phyloP scores from a whole-genome alignment of 1,140 invertebrate species.

The Ostrea denselamellosa region DNA sequence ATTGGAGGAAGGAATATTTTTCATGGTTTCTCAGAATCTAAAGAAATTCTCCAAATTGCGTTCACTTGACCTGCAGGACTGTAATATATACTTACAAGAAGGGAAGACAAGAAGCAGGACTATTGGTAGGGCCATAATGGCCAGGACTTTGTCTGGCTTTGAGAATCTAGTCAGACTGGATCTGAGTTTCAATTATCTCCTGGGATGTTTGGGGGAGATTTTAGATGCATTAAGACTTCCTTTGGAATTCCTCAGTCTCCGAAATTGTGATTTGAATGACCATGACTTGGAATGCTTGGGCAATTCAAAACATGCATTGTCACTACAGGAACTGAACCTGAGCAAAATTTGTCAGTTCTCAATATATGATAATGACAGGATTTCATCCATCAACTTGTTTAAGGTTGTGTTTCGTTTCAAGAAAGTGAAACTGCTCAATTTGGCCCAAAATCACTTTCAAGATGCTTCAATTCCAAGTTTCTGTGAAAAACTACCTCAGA shows the following conservation, averaged over 20 bases:
- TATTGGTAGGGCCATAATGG: slow-evolving; percentile 52
- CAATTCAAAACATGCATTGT: slow-evolving; percentile 62
- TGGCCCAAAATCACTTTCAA: slow-evolving; percentile 66
- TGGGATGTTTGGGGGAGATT: slow-evolving; percentile 68
- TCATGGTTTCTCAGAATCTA: slow-evolving; percentile 60
- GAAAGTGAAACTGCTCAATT: slow-evolving; percentile 60
- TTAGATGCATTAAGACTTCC: slow-evolving; percentile 60
- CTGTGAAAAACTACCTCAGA: slow-evolving; percentile 51
- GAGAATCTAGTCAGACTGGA: slow-evolving; percentile 61
- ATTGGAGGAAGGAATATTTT: slow-evolving; percentile 68
- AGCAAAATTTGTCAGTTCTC: slow-evolving; percentile 68
- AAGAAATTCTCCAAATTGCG: slow-evolving; percentile 62
- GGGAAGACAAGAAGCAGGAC: slow-evolving; percentile 66
- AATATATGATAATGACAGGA: slow-evolving; percentile 62
- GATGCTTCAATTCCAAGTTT: slow-evolving; percentile 61
- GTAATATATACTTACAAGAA: slow-evolving; percentile 69
- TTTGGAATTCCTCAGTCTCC: slow-evolving; percentile 64
- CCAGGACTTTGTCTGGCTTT: slow-evolving; percentile 53
- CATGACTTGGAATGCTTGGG: slow-evolving; percentile 61
- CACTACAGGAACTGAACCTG: slow-evolving; percentile 66
- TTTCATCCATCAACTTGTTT: slow-evolving; percentile 61
- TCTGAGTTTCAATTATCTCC: slow-evolving; percentile 67
- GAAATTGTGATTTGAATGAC: slow-evolving; percentile 68
- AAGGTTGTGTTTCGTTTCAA: slow-evolving; percentile 64
- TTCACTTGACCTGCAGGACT: slow-evolving; percentile 67